phyloP scores from a whole-genome alignment of 1,140 invertebrate species.

The Bombus vancouverensis region DNA sequence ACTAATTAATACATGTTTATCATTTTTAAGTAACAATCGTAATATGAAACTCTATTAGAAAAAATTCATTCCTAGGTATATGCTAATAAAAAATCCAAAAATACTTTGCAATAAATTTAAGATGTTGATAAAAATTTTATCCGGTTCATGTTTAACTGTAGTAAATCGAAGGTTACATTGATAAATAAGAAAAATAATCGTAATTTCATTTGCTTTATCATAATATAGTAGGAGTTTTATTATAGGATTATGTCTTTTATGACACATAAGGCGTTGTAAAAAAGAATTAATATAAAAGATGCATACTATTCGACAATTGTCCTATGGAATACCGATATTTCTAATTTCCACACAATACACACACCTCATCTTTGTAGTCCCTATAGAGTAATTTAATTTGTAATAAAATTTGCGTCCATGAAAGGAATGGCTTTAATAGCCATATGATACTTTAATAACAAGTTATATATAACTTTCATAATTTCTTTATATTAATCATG shows the following conservation, averaged over 20 bases:
- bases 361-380: constrained; percentile 3
- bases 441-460: not conserved
- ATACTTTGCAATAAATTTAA: constrained; percentile 23
- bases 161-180: not conserved
- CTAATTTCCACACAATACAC: not conserved
- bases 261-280: not conserved
- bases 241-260: not conserved
- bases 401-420: constrained; percentile 15
- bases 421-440: not conserved
- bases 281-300: constrained; percentile 11
- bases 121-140: constrained; percentile 30
- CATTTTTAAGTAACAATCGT: constrained; percentile 29
- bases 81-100: not conserved
- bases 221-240: constrained; percentile 5
- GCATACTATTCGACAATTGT: not conserved
- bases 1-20: not conserved
- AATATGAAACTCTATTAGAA: constrained; percentile 7
- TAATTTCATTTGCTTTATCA: not conserved
- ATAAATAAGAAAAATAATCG: not conserved
- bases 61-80: constrained; percentile 10
- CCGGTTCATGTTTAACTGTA: constrained; percentile 14
- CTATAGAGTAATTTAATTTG: constrained; percentile 9
- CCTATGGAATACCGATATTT: not conserved
- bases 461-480: constrained; percentile 1
- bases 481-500: constrained; percentile 35